phyloP scores from a whole-genome alignment of 2,797 vertebrate genomes.

The Chaetophractus vellerosus region DNA sequence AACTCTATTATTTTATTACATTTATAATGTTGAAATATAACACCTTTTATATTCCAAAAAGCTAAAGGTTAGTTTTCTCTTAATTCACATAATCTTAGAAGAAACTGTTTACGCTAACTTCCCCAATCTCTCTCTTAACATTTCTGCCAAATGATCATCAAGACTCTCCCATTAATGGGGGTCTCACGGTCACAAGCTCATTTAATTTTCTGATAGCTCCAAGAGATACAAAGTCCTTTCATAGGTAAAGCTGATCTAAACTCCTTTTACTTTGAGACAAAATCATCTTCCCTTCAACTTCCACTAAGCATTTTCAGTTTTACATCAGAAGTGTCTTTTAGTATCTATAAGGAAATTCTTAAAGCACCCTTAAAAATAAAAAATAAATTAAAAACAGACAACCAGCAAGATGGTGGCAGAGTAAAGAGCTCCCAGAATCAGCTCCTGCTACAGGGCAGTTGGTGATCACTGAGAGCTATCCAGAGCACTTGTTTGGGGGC shows the following conservation, averaged over 20 bases:
- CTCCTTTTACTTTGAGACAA: constrained; percentile 48
- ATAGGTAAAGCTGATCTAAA: neutral
- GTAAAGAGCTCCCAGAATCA: too few relatives aligned
- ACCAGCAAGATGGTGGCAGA: too few relatives aligned
- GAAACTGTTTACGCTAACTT: neutral
- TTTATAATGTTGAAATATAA: constrained; percentile 7
- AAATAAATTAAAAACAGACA: neutral
- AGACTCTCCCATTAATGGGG: neutral
- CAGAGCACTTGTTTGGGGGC: too few relatives aligned
- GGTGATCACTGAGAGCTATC: too few relatives aligned
- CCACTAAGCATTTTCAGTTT: neutral
- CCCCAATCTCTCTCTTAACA: neutral
- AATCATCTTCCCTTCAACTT: constrained; percentile 22
- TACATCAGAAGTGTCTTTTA: neutral
- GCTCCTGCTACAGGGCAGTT: too few relatives aligned
- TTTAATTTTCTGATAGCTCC: neutral
- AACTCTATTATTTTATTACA: neutral
- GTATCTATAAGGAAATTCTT: neutral
- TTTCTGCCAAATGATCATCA: neutral
- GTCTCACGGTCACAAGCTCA: neutral
- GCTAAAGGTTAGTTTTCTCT: neutral
- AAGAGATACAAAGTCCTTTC: neutral
- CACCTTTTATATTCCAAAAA: neutral
- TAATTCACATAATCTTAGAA: neutral
- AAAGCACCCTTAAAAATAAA: constrained; percentile 36